A percentile compares a stretch with the other conserved stretches of the same genome.
Evolutionary conservation across 2,113 vertebrate species (phyloP).

Genomic region (Vanacampus margaritifer): DNA sequence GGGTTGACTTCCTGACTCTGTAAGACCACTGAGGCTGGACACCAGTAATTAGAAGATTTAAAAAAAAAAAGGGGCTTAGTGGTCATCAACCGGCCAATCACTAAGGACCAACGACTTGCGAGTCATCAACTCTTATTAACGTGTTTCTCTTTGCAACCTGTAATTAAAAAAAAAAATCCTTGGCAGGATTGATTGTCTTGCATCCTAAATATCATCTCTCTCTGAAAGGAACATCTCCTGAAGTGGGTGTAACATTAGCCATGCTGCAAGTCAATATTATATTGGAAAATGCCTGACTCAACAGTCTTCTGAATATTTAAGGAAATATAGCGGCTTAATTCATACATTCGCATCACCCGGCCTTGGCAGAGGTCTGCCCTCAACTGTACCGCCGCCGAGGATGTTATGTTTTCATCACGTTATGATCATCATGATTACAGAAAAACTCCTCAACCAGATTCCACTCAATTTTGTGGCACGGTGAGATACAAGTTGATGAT

Average conservation of each 20-base stretch:
- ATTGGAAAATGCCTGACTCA: background rate
- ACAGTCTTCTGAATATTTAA: background rate
- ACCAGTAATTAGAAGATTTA: conserved; percentile 40
- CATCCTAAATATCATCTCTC: background rate
- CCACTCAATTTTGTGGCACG: no score
- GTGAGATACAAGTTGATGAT: no score
- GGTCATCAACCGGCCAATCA: conserved; percentile 30
- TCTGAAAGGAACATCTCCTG: background rate
- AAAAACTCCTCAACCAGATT: no score
- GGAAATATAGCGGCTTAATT: background rate
- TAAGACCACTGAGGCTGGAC: conserved; percentile 24
- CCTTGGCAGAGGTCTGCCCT: background rate
- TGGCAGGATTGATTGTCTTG: conserved; percentile 1
- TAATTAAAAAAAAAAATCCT: conserved; percentile 23
- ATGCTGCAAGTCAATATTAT: background rate
- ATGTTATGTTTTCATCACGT: no score
- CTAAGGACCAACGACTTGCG: conserved; percentile 42
- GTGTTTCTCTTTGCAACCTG: conserved; percentile 25
- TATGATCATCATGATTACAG: no score
- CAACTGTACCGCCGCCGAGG: no score
- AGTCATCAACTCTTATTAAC: conserved; percentile 33
- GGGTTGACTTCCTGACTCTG: conserved; percentile 32
- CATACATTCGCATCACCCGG: background rate
- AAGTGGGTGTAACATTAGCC: background rate
- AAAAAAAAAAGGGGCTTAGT: conserved; percentile 11